Percentiles rank a stretch among this genome's conserved stretches.
These are phyloP conservation scores for Anoplius nigerrimus DNA, from an alignment of 2,888 invertebrate genomes.

Conservation along the genomic window DNA sequence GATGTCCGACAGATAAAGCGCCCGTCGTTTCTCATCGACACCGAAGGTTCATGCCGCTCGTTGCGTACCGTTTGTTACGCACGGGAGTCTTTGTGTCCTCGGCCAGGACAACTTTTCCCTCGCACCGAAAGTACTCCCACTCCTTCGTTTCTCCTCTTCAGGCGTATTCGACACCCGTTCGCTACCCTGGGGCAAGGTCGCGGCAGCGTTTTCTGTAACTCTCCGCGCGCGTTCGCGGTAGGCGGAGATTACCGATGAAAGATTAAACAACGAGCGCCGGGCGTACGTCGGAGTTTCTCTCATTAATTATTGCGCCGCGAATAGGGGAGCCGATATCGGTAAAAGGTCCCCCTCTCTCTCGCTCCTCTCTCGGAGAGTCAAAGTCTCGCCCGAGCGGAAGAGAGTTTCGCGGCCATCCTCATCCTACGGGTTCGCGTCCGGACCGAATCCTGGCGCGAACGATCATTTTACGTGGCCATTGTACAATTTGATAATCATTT, in stretches of 20 bases:
- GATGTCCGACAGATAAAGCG: conserved; percentile 6
- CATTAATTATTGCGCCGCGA: conserved; percentile 30
- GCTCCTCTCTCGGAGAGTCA: too few species aligned
- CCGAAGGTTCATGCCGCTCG: background rate
- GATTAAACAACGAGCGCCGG: background rate
- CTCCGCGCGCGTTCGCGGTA: too few species aligned
- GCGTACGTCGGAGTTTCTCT: conserved; percentile 6
- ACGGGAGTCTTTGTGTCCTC: too few species aligned
- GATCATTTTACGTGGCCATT: conserved; percentile 63
- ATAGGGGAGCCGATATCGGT: conserved; percentile 22
- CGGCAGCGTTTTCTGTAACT: too few species aligned
- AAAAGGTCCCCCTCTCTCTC: conserved; percentile 15
- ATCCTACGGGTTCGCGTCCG: too few species aligned
- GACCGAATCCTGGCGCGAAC: conserved; percentile 40
- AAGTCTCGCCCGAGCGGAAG: too few species aligned
- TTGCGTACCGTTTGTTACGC: too few species aligned
- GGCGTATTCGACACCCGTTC: too few species aligned
- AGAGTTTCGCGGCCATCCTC: too few species aligned
- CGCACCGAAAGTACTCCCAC: background rate
- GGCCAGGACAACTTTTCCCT: background rate
- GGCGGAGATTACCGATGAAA: conserved; percentile 5
- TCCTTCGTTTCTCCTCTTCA: background rate
- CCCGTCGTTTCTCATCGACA: background rate
- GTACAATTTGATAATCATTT: conserved; percentile 72
- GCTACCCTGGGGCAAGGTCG: too few species aligned